Conservation (phyloP, 2,113 vertebrate genomes). For the Garra rufa region DNA sequence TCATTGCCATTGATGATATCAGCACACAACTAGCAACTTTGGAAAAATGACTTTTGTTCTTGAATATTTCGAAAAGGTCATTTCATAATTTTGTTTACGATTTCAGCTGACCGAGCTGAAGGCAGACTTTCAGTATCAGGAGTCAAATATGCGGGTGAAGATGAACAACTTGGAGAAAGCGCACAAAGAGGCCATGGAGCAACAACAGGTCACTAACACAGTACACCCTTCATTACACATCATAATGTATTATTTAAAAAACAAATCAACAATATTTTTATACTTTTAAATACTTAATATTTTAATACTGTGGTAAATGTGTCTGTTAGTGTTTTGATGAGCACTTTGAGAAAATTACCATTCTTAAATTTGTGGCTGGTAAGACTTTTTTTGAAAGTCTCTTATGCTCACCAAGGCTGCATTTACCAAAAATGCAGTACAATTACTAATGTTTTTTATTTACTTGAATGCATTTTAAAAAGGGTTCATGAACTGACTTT, state of each 20-base stretch:
- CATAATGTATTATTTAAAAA: neutral
- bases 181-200: conserved; percentile 97
- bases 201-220: conserved; percentile 84
- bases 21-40: neutral
- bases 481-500: too few relatives aligned
- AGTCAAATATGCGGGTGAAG: conserved; percentile 96
- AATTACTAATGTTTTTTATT: too few relatives aligned
- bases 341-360: neutral
- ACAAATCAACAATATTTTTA: neutral
- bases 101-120: conserved; percentile 94
- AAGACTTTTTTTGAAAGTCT: neutral
- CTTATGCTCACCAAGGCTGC: neutral
- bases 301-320: neutral
- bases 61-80: neutral
- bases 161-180: conserved; percentile 99
- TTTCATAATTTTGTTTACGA: conserved; percentile 9
- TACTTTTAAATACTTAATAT: too few relatives aligned
- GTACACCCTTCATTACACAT: neutral
- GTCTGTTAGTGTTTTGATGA: neutral
- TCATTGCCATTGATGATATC: neutral
- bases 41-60: neutral
- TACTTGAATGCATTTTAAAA: too few relatives aligned
- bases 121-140: conserved; percentile 98
- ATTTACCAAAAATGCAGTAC: neutral
- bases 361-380: neutral